Conservation (phyloP, 2,888 invertebrate genomes). For the Andrena minutula region DNA sequence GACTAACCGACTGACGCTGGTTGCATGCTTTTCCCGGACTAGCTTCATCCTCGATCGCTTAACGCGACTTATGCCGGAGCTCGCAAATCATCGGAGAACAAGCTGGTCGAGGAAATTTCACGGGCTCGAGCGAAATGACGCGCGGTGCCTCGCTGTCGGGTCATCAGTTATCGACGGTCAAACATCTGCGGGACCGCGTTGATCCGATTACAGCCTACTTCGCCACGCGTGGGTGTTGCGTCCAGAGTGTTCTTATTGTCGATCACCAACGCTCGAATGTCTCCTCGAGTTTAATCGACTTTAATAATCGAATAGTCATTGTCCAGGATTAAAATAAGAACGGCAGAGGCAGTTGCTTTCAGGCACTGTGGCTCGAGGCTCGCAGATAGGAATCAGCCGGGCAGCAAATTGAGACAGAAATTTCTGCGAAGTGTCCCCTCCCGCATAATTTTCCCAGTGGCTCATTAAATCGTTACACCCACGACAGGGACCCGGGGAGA, state of each 20-base stretch:
- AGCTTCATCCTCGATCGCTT: conserved; percentile 16
- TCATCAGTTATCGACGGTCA: conserved; percentile 17
- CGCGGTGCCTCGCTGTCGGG: conserved; percentile 18
- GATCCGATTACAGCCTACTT: neutral
- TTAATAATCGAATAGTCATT: too few species aligned
- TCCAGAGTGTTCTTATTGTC: too few species aligned
- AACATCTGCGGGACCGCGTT: neutral
- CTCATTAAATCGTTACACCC: conserved; percentile 60
- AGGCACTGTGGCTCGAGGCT: neutral
- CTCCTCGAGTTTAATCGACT: too few species aligned
- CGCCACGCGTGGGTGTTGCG: too few species aligned
- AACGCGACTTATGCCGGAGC: conserved; percentile 27
- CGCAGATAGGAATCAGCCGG: neutral
- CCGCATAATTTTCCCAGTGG: conserved; percentile 9
- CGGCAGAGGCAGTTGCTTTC: neutral
- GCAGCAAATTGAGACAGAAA: conserved; percentile 33
- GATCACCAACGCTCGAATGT: too few species aligned
- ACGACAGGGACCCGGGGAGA: conserved; percentile 20
- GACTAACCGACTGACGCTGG: conserved; percentile 29
- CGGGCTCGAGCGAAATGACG: conserved; percentile 6
- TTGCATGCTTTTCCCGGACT: neutral
- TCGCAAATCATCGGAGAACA: conserved; percentile 35
- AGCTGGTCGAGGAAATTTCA: conserved; percentile 26
- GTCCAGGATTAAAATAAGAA: too few species aligned
- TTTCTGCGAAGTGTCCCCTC: conserved; percentile 43